A percentile compares a stretch with the other conserved stretches of the same genome.
Evolutionary conservation across 2,113 vertebrate species (phyloP).

Genomic region (Heterotilapia buettikoferi): DNA sequence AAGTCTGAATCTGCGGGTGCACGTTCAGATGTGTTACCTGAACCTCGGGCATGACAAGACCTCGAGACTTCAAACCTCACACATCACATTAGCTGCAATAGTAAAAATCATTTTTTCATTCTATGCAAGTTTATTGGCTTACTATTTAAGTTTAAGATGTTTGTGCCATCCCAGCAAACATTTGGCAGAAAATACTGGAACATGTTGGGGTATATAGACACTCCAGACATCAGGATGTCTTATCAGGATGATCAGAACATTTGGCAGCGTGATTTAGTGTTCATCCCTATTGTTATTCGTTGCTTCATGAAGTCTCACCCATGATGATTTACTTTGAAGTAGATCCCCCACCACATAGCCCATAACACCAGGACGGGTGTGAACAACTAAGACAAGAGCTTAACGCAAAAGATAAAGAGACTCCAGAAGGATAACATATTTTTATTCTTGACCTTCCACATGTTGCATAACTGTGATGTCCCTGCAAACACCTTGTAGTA

Average conservation of each 20-base stretch:
- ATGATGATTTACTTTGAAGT: constrained; percentile 37
- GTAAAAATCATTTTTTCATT: not conserved
- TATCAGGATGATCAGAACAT: constrained; percentile 8
- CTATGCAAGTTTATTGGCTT: not conserved
- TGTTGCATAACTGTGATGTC: not conserved
- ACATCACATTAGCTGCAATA: not conserved
- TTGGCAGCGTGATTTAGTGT: constrained; percentile 22
- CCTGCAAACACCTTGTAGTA: not conserved
- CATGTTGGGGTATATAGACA: not conserved
- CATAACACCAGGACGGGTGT: not conserved
- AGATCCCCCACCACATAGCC: not conserved
- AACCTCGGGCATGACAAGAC: not conserved
- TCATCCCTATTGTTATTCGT: not conserved
- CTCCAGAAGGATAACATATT: not conserved
- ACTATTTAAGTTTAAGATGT: not conserved
- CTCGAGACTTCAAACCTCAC: not conserved
- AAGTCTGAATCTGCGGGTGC: not conserved
- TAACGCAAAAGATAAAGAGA: constrained; percentile 10
- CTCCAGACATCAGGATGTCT: not conserved
- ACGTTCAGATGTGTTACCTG: not conserved
- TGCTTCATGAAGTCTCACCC: not conserved
- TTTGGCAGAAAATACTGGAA: not conserved
- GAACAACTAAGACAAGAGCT: constrained; percentile 10
- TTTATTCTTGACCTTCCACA: constrained; percentile 27
- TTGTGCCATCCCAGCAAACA: not conserved